Conservation (phyloP, 2,113 vertebrate genomes). For the Pomatostomus ruficeps region DNA sequence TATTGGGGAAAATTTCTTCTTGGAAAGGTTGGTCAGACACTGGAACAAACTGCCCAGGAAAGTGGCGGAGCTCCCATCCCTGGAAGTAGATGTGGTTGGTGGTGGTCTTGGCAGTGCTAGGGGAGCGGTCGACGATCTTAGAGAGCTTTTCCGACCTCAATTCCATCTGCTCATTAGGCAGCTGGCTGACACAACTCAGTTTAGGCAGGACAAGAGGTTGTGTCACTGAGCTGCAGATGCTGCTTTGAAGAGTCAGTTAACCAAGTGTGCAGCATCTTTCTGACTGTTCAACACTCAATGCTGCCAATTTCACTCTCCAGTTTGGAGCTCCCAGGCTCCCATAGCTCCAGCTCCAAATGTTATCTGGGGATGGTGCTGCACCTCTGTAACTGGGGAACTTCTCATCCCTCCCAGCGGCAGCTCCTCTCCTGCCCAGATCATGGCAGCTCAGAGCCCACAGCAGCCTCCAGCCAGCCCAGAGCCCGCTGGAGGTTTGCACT, state of each 20-base stretch:
- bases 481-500: background rate
- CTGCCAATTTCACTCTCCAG: background rate
- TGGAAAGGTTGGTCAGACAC: background rate
- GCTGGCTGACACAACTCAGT: background rate
- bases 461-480: background rate
- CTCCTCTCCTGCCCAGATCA: background rate
- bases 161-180: background rate
- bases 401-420: background rate
- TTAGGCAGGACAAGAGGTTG: background rate
- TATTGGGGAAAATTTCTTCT: background rate
- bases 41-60: background rate
- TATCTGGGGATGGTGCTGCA: background rate
- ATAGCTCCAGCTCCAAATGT: background rate
- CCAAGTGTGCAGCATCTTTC: background rate
- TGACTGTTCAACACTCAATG: background rate
- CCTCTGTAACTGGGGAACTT: background rate
- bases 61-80: background rate
- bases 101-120: background rate
- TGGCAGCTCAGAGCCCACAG: background rate
- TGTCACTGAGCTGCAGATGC: background rate
- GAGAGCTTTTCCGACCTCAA: background rate
- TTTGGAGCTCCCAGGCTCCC: background rate
- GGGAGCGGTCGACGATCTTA: accelerated
- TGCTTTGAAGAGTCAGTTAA: background rate
- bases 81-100: background rate